Evolutionary conservation across 2,888 invertebrate genomes (phyloP).

Genomic region (Pomacea canaliculata): DNA sequence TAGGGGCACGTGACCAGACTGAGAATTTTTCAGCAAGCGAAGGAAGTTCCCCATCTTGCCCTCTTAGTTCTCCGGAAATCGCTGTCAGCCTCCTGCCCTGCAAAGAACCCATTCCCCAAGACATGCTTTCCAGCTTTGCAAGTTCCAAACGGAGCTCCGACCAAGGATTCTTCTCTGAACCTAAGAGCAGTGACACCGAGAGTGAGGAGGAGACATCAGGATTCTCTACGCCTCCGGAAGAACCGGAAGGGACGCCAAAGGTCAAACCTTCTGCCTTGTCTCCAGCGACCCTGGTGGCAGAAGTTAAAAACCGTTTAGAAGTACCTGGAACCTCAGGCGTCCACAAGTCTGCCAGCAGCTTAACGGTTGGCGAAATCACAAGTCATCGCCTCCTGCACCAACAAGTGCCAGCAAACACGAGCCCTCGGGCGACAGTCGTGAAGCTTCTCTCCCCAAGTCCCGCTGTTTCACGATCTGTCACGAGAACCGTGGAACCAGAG

Average conservation of each 20-base stretch:
- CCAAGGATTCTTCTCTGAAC: constrained; percentile 14
- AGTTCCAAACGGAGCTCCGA: constrained; percentile 9
- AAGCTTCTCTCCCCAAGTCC: too few species aligned
- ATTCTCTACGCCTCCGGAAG: constrained; percentile 35
- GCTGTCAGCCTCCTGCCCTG: background rate
- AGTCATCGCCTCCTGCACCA: too few species aligned
- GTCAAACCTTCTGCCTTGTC: background rate
- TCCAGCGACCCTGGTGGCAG: constrained; percentile 7
- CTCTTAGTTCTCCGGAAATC: too few species aligned
- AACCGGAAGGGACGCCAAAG: background rate
- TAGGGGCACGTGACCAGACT: background rate
- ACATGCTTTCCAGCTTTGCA: constrained; percentile 16
- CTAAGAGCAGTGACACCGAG: constrained; percentile 24
- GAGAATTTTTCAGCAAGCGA: background rate
- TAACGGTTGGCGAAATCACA: too few species aligned
- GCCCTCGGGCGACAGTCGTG: too few species aligned
- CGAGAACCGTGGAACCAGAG: background rate
- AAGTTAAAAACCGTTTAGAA: background rate
- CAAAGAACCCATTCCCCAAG: background rate
- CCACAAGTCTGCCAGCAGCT: constrained; percentile 3
- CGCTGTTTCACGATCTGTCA: too few species aligned
- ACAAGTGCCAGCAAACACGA: too few species aligned
- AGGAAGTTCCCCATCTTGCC: too few species aligned
- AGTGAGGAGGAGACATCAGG: constrained; percentile 21
- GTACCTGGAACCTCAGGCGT: background rate